These are phyloP conservation scores for Platycheirus albimanus DNA, from an alignment of 2,888 invertebrate species.

Conservation along the genomic window DNA sequence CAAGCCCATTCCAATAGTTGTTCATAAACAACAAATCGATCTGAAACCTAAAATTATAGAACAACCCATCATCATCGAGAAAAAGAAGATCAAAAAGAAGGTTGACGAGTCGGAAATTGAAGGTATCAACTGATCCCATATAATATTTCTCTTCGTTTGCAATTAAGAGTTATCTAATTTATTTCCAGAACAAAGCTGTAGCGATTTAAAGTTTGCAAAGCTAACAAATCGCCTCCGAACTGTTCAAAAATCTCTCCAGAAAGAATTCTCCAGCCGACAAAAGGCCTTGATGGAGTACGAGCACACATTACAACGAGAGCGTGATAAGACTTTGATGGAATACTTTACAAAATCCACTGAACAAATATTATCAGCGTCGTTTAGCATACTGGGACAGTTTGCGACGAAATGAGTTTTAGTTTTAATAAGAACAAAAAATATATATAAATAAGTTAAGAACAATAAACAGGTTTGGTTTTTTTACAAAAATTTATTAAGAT, in stretches of 20 bases:
- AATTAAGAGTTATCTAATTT: neutral
- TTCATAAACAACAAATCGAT: constrained; percentile 23
- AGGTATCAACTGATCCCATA: neutral
- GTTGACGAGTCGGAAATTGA: constrained; percentile 32
- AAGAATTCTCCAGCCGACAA: constrained; percentile 76
- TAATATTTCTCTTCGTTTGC: too few species aligned
- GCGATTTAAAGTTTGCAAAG: constrained; percentile 69
- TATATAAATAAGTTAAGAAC: constrained; percentile 26
- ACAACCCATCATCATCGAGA: constrained; percentile 2
- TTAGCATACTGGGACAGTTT: constrained; percentile 56
- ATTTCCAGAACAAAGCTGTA: constrained; percentile 47
- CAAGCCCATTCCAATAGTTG: neutral
- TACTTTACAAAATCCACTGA: constrained; percentile 62
- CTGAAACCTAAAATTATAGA: constrained; percentile 41
- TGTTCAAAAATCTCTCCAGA: constrained; percentile 76
- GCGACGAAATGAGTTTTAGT: constrained; percentile 30
- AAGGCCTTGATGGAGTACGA: constrained; percentile 77
- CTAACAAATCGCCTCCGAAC: constrained; percentile 76
- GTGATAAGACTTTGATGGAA: constrained; percentile 66
- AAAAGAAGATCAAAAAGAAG: constrained; percentile 52
- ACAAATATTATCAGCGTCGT: constrained; percentile 57
- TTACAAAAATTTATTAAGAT: constrained; percentile 10
- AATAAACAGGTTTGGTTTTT: constrained; percentile 22
- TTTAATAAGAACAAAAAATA: neutral
- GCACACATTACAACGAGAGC: constrained; percentile 70